Conservation (phyloP, 2,888 invertebrate genomes). For the Macroteleia sp. region DNA sequence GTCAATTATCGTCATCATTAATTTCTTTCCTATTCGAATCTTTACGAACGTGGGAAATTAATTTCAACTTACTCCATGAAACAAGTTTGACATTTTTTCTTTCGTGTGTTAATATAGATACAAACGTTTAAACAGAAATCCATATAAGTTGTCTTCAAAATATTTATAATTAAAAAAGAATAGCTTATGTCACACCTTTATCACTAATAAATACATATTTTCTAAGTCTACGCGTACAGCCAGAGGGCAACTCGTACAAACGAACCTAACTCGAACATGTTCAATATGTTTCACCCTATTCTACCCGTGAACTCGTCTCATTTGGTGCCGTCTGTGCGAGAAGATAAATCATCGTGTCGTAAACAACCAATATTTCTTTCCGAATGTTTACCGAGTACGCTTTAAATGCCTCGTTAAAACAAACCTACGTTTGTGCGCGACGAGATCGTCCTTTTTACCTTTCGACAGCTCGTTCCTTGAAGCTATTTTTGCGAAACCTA, state of each 20-base stretch:
- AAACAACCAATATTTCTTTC: constrained; percentile 83
- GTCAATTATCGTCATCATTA: constrained; percentile 63
- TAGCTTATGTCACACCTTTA: constrained; percentile 40
- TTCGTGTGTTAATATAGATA: not conserved
- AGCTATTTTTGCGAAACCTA: constrained; percentile 48
- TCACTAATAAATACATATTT: constrained; percentile 51
- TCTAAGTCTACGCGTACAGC: constrained; percentile 36
- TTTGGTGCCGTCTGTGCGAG: constrained; percentile 74
- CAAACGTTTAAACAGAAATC: no score
- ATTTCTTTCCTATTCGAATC: constrained; percentile 40
- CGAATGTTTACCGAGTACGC: constrained; percentile 84
- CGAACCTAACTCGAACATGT: constrained; percentile 75
- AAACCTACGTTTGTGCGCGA: constrained; percentile 81
- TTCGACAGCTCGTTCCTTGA: constrained; percentile 62
- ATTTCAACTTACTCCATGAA: constrained; percentile 44
- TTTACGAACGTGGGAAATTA: constrained; percentile 62
- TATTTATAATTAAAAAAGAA: constrained; percentile 28
- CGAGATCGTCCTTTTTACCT: constrained; percentile 68
- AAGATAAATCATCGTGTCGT: constrained; percentile 83
- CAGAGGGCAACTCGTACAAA: constrained; percentile 67
- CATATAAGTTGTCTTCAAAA: no score
- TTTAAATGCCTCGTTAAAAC: constrained; percentile 84
- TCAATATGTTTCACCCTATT: constrained; percentile 67
- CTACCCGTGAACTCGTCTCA: constrained; percentile 64
- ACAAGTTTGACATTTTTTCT: constrained; percentile 42